Evolutionary conservation across 1,140 invertebrate species (phyloP).

Genomic region (Zaprionus kolodkinae): DNA sequence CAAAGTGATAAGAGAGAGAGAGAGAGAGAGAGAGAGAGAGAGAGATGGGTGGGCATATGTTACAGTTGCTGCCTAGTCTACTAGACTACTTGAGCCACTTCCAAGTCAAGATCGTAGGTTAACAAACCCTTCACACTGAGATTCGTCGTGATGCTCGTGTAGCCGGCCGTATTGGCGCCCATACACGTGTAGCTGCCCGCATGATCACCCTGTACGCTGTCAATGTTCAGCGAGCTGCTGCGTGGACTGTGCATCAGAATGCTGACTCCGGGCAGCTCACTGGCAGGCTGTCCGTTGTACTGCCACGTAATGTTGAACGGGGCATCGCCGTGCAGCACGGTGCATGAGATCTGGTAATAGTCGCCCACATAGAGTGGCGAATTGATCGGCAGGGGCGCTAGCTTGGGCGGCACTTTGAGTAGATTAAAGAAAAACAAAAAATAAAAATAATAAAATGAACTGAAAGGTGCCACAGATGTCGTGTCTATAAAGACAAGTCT

Average conservation of each 20-base stretch:
- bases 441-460: constrained; percentile 11
- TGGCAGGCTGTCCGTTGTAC: constrained; percentile 88
- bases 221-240: constrained; percentile 90
- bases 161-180: constrained; percentile 91
- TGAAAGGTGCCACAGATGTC: background rate
- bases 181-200: constrained; percentile 89
- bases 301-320: constrained; percentile 91
- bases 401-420: constrained; percentile 89
- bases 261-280: constrained; percentile 70
- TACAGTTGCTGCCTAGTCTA: constrained; percentile 43
- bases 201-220: constrained; percentile 88
- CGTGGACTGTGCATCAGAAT: constrained; percentile 83
- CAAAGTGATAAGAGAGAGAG: constrained; percentile 25
- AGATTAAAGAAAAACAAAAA: constrained; percentile 38
- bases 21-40: constrained; percentile 22
- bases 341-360: constrained; percentile 90
- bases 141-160: constrained; percentile 85
- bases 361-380: constrained; percentile 91
- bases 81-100: constrained; percentile 28
- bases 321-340: constrained; percentile 91
- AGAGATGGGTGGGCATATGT: constrained; percentile 26
- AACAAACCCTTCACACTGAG: constrained; percentile 86
- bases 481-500: background rate
- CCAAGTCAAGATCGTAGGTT: constrained; percentile 13
- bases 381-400: constrained; percentile 87